Percentiles rank a stretch among this genome's conserved stretches.
These are phyloP conservation scores for Heliornis fulica DNA, from an alignment of 2,113 vertebrate genomes.

Conservation along the genomic window DNA sequence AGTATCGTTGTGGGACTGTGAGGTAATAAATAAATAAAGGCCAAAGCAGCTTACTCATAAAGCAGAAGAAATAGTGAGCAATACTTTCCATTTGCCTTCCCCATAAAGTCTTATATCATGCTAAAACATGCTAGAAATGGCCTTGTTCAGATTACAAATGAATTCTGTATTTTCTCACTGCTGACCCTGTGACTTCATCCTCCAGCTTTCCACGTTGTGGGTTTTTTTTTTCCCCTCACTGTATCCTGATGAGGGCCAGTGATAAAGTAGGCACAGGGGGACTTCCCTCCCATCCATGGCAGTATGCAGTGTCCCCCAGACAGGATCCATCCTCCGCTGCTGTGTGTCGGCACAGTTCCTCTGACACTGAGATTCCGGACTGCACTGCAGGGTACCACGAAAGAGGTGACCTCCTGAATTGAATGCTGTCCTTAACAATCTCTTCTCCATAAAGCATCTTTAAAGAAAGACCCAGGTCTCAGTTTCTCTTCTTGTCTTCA, in stretches of 20 bases:
- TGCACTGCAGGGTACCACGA: background rate
- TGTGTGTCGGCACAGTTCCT: accelerated
- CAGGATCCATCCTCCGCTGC: background rate
- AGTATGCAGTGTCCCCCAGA: background rate
- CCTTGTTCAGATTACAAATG: conserved; percentile 11
- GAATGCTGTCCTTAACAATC: background rate
- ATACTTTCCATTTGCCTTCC: conserved; percentile 44
- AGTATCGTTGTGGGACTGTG: background rate
- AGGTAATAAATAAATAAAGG: conserved; percentile 59
- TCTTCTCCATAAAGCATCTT: background rate
- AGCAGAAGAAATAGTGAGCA: conserved; percentile 39
- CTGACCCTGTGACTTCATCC: conserved; percentile 34
- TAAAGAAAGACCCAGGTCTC: background rate
- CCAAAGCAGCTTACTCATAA: conserved; percentile 42
- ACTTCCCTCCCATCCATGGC: background rate
- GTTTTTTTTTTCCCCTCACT: background rate
- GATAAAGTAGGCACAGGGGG: accelerated
- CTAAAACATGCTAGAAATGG: conserved; percentile 26
- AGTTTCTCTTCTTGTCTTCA: background rate
- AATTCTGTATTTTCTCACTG: conserved; percentile 40
- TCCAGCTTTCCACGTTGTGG: background rate
- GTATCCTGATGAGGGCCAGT: accelerated
- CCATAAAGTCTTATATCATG: conserved; percentile 20
- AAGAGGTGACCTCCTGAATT: background rate
- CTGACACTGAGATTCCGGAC: background rate